Base-by-base conservation (phyloP, 2,888 invertebrate genomes). In the Ophion slaviceki region DNA sequence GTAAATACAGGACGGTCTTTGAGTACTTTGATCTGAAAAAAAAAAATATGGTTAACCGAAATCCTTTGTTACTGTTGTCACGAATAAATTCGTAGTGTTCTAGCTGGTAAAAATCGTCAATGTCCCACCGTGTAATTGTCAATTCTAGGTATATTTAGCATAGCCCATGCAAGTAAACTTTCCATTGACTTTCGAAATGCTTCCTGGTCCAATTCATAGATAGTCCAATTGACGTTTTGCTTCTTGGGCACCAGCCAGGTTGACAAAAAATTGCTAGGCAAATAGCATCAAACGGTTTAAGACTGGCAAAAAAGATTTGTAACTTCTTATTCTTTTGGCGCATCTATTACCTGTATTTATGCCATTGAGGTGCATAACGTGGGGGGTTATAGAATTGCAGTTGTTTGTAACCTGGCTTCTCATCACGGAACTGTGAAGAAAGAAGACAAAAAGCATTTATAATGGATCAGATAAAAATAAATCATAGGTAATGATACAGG, bases 1-100 rank as follows among this genome's bases (percentile, higher is more conserved):
- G 95, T 96, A 88, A 95, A 95, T 3, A 96, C 96, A 0, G 96
- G 96, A 0, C 95, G 95, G 0, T 94, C 93, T 87, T 95, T 94
- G 72, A 89, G 93, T 78, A 94, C 92, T 3, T 86, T 93, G 57
- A 95, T 89, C 88, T 94, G 74, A 80, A 94, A 62, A 40, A 36
- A 17, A 32, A 59, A 83, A 53, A n/a, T n/a, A 17, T 36, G 6
- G 36, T 17, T 36, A 14, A 10, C 17, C 32, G 14, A 14, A 32
- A 14, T 14, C 7, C 3, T 24, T 67, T 36, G 2, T 17, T 11
- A 20, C 24, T 7, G 0, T 5, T n/a, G 8, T n/a, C n/a, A n/a
- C n/a, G 1, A 36, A 36, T 36, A 36, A 36, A 36, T 36, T 6
- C 0, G 6, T 36, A 6, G 6, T 5, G 5, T 36, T 36, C 5